Percentiles rank a stretch among this genome's conserved stretches.
These are phyloP conservation scores for Todiramphus saurophagus DNA, from an alignment of 2,113 vertebrate genomes.

Conservation along the genomic window DNA sequence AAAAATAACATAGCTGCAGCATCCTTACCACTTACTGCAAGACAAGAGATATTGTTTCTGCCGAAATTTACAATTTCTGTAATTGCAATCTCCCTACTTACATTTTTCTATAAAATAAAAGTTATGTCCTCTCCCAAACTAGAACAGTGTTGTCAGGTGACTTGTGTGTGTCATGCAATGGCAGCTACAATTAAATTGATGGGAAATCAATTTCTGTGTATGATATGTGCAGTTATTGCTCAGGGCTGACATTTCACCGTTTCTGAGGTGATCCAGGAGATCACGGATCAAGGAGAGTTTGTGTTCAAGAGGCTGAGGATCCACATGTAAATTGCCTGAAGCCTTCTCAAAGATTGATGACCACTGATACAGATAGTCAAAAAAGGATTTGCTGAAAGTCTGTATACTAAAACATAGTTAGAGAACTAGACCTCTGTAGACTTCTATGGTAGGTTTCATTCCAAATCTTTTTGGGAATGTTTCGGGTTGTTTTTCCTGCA, in stretches of 20 bases:
- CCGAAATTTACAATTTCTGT: neutral
- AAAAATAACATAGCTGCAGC: neutral
- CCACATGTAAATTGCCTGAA: neutral
- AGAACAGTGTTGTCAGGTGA: neutral
- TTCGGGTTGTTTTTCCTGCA: too few relatives aligned
- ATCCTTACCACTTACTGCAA: neutral
- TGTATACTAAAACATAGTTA: neutral
- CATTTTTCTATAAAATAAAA: neutral
- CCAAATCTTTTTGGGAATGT: neutral
- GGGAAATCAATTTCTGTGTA: neutral
- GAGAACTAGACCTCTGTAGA: neutral
- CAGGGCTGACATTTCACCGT: neutral
- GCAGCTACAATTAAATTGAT: neutral
- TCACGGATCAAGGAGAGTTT: neutral
- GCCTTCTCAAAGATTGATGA: neutral
- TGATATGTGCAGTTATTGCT: neutral
- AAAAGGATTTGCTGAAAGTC: neutral
- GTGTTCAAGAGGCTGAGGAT: neutral
- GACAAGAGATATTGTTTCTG: neutral
- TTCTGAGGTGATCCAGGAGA: neutral
- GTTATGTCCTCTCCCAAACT: neutral
- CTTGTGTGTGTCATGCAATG: neutral
- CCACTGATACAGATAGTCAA: neutral
- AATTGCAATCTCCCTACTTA: neutral
- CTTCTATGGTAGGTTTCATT: neutral